These are phyloP conservation scores for Sebastes paucispinis DNA, from an alignment of 2,797 vertebrate species.

Conservation along the genomic window DNA sequence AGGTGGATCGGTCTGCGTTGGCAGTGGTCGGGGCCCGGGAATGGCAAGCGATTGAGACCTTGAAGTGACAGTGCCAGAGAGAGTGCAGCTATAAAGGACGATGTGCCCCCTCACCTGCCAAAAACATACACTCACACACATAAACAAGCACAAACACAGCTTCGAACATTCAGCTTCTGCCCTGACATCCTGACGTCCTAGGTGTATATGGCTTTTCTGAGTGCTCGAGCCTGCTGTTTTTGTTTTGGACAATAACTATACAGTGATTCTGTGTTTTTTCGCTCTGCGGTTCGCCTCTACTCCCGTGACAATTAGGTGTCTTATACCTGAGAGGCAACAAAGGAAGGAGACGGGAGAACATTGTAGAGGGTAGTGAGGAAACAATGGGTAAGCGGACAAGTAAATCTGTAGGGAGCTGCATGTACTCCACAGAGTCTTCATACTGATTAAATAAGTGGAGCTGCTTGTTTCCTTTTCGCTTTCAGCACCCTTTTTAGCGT, in stretches of 20 bases:
- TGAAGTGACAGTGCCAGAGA: conserved; percentile 73
- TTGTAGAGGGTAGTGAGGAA: not conserved
- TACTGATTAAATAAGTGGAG: conserved; percentile 45
- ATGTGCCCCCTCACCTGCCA: conserved; percentile 70
- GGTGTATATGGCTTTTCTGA: conserved; percentile 29
- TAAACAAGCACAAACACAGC: conserved; percentile 56
- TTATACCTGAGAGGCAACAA: conserved; percentile 40
- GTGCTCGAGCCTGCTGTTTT: conserved; percentile 43
- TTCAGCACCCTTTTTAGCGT: conserved; percentile 19
- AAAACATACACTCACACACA: conserved; percentile 58
- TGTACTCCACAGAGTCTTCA: conserved; percentile 17
- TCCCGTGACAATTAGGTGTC: conserved; percentile 60
- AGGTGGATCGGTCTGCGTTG: conserved; percentile 60
- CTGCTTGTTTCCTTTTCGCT: conserved; percentile 22
- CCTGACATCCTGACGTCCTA: conserved; percentile 41
- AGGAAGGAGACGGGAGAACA: not conserved
- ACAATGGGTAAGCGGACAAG: not conserved
- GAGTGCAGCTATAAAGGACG: conserved; percentile 69
- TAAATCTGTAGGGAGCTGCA: conserved; percentile 23
- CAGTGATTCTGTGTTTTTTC: conserved; percentile 33
- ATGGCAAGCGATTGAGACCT: conserved; percentile 74
- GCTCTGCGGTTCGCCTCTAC: conserved; percentile 18
- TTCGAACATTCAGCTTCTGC: conserved; percentile 37
- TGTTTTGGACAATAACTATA: conserved; percentile 53
- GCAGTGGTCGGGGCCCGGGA: conserved; percentile 58